Evolutionary conservation across 2,888 invertebrate species (phyloP).

Genomic region (Nectonema munidae): DNA sequence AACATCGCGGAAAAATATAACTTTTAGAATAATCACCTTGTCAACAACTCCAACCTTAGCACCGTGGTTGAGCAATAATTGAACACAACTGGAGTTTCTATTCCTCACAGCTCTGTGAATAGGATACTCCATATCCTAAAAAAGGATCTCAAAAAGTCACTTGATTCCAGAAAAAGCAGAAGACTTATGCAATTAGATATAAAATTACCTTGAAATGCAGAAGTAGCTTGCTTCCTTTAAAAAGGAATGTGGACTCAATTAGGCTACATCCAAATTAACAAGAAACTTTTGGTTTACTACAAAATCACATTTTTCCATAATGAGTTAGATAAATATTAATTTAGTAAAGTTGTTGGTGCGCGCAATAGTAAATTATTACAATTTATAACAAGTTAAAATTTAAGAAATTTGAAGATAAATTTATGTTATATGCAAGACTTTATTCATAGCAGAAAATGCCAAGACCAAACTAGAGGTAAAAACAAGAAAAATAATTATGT

Average conservation of each 20-base stretch:
- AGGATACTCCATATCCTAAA: constrained; percentile 35
- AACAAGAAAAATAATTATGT: no score
- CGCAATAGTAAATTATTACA: neutral
- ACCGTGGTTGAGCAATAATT: constrained; percentile 53
- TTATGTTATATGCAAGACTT: no score
- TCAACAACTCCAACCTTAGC: constrained; percentile 50
- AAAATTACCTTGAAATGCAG: no score
- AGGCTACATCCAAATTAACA: neutral
- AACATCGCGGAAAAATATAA: neutral
- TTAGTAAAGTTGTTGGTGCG: neutral
- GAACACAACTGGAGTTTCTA: constrained; percentile 57
- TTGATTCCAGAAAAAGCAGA: constrained; percentile 14
- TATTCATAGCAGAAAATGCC: no score
- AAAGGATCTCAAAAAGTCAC: neutral
- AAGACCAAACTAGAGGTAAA: no score
- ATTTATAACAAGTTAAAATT: no score
- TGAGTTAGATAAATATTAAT: no score
- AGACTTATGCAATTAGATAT: neutral
- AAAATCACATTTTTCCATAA: neutral
- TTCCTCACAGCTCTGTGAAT: constrained; percentile 59
- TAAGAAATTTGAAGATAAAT: no score
- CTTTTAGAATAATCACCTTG: constrained; percentile 21
- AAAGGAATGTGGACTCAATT: neutral
- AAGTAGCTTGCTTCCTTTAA: no score
- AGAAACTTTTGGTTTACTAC: no score